Conservation (phyloP, 2,888 invertebrate species). For the Physocephala rufipes region DNA sequence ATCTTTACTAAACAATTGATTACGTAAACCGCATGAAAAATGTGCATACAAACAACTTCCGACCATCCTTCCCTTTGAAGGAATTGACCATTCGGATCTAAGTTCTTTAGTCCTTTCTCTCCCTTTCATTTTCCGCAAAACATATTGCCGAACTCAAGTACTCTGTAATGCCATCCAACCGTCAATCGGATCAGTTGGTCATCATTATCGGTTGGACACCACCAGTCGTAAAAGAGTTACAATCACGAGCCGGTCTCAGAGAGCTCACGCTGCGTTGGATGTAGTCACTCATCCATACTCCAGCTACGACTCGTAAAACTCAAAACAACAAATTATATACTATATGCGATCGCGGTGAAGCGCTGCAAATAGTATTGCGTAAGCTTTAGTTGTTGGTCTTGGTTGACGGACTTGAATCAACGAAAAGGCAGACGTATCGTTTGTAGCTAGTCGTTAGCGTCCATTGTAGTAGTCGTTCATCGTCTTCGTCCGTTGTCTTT, state of each 20-base stretch:
- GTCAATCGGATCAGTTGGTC: not conserved
- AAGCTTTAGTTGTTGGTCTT: conserved; percentile 34
- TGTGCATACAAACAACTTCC: not conserved
- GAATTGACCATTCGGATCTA: conserved; percentile 24
- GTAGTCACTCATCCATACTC: not conserved
- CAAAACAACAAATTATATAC: not conserved
- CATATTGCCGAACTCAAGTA: too few relatives aligned
- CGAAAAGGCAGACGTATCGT: conserved; percentile 36
- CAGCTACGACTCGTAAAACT: conserved; percentile 9
- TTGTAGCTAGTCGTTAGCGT: conserved; percentile 2
- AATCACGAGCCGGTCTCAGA: not conserved
- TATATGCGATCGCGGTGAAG: conserved; percentile 50
- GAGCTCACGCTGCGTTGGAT: conserved; percentile 12
- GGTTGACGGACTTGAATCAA: conserved; percentile 50
- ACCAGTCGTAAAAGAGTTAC: conserved; percentile 20
- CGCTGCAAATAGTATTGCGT: conserved; percentile 54
- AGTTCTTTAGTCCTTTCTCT: conserved; percentile 7
- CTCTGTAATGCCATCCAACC: conserved; percentile 16
- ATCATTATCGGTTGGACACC: not conserved
- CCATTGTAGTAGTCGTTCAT: not conserved
- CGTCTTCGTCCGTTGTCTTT: too few relatives aligned
- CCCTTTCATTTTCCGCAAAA: too few relatives aligned
- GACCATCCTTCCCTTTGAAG: conserved; percentile 15
- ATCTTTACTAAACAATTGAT: not conserved
- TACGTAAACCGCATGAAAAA: not conserved